Evolutionary conservation across 2,888 invertebrate genomes (phyloP).

Genomic region (Dryocosmus kuriphilus): DNA sequence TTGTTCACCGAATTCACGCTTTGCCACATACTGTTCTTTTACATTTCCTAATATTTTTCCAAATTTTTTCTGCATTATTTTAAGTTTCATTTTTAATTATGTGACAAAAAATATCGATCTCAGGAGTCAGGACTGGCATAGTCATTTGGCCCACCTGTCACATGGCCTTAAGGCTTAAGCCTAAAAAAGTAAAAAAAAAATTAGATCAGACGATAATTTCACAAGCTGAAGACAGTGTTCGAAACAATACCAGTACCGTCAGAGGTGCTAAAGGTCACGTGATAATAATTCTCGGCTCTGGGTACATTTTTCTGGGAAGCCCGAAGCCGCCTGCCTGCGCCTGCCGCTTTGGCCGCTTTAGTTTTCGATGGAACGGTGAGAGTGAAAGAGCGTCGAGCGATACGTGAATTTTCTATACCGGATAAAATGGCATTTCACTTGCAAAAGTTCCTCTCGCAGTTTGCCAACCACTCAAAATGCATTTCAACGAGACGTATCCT

Average conservation of each 20-base stretch:
- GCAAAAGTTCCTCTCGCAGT: slow-evolving; percentile 55
- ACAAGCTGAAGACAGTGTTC: background rate
- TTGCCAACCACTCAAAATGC: slow-evolving; percentile 48
- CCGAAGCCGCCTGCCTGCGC: no score
- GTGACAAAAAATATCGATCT: no score
- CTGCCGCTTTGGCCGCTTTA: background rate
- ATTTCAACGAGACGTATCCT: slow-evolving; percentile 69
- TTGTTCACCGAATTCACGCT: no score
- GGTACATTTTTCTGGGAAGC: background rate
- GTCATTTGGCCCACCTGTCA: no score
- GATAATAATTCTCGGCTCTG: slow-evolving; percentile 11
- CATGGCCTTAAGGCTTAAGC: no score
- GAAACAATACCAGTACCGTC: background rate
- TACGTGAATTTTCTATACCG: slow-evolving; percentile 52
- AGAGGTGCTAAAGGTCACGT: slow-evolving; percentile 21
- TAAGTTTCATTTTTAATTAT: no score
- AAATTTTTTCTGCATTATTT: no score
- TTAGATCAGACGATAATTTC: background rate
- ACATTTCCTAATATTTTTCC: no score
- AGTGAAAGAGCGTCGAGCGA: slow-evolving; percentile 29
- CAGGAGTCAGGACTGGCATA: no score
- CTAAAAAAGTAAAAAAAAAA: background rate
- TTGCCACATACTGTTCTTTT: no score
- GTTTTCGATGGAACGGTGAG: background rate
- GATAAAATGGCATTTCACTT: slow-evolving; percentile 65